phyloP scores from a whole-genome alignment of 1,140 invertebrate genomes.

The Araneus ventricosus region DNA sequence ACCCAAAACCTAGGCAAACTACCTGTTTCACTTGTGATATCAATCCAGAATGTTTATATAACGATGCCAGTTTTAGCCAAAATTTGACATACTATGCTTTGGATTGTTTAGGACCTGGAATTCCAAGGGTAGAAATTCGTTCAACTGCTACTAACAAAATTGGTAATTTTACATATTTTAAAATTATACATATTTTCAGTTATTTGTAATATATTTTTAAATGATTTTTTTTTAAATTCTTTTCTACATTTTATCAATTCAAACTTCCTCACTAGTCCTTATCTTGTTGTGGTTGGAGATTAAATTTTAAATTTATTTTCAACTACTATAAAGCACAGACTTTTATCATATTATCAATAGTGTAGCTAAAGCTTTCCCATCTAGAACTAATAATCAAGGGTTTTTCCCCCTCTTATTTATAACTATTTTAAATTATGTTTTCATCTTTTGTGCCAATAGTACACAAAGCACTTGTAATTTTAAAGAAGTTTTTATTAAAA shows the following conservation, averaged over 20 bases:
- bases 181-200: neutral
- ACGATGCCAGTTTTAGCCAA: conserved; percentile 85
- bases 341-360: too few relatives aligned
- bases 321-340: too few relatives aligned
- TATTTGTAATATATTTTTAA: neutral
- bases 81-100: conserved; percentile 87
- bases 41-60: conserved; percentile 79
- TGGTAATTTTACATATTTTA: conserved; percentile 16
- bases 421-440: too few relatives aligned
- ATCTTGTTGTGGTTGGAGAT: too few relatives aligned
- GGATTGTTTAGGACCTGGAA: conserved; percentile 91
- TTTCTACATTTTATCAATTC: neutral
- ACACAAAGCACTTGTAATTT: too few relatives aligned
- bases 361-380: too few relatives aligned
- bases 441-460: too few relatives aligned
- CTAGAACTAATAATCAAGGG: too few relatives aligned
- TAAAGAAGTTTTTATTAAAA: too few relatives aligned
- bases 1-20: conserved; percentile 81
- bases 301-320: too few relatives aligned
- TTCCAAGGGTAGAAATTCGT: conserved; percentile 88
- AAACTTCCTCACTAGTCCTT: neutral
- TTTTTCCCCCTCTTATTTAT: too few relatives aligned
- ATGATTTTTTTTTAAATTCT: neutral
- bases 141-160: conserved; percentile 79
- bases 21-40: conserved; percentile 79